Conservation (phyloP, 1,140 invertebrate genomes). For the Nephotettix cincticeps region DNA sequence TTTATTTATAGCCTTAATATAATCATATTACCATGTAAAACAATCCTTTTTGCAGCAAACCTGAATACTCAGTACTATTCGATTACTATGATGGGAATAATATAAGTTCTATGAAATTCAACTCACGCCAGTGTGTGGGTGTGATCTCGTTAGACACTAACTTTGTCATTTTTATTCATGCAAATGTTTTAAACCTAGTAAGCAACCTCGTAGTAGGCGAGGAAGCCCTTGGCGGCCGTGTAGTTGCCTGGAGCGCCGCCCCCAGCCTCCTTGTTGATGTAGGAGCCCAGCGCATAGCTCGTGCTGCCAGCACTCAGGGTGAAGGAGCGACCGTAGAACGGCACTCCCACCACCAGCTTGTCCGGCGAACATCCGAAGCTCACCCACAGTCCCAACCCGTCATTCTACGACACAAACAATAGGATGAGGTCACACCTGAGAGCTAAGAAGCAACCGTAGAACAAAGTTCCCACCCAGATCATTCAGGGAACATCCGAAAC, state of each 20-base stretch:
- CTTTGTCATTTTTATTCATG: too few species aligned
- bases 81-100: too few species aligned
- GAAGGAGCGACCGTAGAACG: conserved; percentile 56
- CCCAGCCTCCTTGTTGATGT: conserved; percentile 69
- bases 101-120: too few species aligned
- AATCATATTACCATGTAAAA: too few species aligned
- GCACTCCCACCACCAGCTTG: conserved; percentile 76
- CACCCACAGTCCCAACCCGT: conserved; percentile 81
- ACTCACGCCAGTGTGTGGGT: too few species aligned
- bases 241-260: conserved; percentile 81
- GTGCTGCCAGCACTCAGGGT: conserved; percentile 65
- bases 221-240: conserved; percentile 64
- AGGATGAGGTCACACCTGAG: conserved; percentile 40
- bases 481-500: conserved; percentile 80
- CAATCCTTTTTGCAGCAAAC: too few species aligned
- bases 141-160: too few species aligned
- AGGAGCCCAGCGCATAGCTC: conserved; percentile 75
- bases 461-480: conserved; percentile 71
- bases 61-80: too few species aligned
- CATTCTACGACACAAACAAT: conserved; percentile 59
- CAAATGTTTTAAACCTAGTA: too few species aligned
- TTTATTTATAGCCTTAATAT: too few species aligned
- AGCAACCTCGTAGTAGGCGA: conserved; percentile 78
- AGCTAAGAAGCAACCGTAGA: conserved; percentile 55
- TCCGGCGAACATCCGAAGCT: conserved; percentile 81